Conservation (phyloP, 2,888 invertebrate genomes). For the Amblyteles armatorius region DNA sequence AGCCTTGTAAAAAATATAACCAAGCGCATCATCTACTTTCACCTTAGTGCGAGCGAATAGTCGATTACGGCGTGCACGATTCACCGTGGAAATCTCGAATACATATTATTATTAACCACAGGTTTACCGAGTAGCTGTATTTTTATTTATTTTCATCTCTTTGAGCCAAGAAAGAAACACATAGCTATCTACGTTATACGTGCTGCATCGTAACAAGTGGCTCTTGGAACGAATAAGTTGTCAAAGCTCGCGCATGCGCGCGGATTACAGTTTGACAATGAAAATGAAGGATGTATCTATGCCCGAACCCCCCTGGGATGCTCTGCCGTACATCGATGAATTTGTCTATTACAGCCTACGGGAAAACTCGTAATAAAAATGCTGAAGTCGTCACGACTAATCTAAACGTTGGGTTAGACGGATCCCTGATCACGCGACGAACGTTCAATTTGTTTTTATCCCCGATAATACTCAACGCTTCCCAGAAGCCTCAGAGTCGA, state of each 20-base stretch:
- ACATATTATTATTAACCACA: slow-evolving; percentile 19
- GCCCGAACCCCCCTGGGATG: slow-evolving; percentile 3
- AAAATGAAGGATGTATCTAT: slow-evolving; percentile 8
- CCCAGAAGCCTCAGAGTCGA: not conserved
- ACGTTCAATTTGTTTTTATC: slow-evolving; percentile 1
- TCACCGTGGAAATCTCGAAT: slow-evolving; percentile 34
- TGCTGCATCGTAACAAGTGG: slow-evolving; percentile 44
- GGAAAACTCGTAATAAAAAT: slow-evolving; percentile 1
- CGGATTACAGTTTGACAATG: slow-evolving; percentile 17
- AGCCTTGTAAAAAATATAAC: slow-evolving; percentile 22
- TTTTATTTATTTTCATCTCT: not conserved
- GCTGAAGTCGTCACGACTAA: not conserved
- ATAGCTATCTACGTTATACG: not conserved
- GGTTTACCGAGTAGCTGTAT: slow-evolving; percentile 12
- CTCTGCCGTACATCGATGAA: not conserved
- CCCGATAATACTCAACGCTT: slow-evolving; percentile 24
- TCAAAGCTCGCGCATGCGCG: not conserved
- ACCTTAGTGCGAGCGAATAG: slow-evolving; percentile 48
- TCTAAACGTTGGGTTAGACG: slow-evolving; percentile 4
- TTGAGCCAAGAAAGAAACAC: slow-evolving; percentile 5
- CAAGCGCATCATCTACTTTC: slow-evolving; percentile 50
- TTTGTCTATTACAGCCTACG: not conserved
- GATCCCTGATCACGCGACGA: not conserved
- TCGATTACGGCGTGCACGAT: slow-evolving; percentile 24
- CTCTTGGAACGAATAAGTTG: slow-evolving; percentile 30